A percentile compares a stretch with the other conserved stretches of the same genome.
These are phyloP conservation scores for Heliconius himera DNA, from an alignment of 1,140 invertebrate genomes.

Conservation along the genomic window DNA sequence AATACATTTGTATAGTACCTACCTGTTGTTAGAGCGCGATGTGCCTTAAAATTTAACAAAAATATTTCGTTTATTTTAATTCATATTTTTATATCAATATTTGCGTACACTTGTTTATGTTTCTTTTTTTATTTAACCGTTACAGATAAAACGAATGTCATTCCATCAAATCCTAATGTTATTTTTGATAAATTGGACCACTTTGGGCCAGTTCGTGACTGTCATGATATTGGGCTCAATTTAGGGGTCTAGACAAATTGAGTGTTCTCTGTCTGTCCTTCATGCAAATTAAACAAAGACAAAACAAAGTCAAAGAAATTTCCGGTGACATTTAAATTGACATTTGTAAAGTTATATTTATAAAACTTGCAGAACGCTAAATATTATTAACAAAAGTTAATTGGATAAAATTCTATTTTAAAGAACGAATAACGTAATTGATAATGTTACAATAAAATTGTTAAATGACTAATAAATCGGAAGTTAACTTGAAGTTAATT, in stretches of 20 bases:
- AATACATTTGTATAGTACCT: background rate
- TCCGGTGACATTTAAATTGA: conserved; percentile 54
- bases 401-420: background rate
- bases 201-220: conserved; percentile 66
- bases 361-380: background rate
- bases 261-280: conserved; percentile 3
- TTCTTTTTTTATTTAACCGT: conserved; percentile 11
- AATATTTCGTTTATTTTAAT: background rate
- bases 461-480: conserved; percentile 24
- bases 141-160: conserved; percentile 50
- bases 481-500: conserved; percentile 43
- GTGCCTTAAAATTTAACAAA: too few species aligned
- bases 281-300: conserved; percentile 45
- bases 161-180: conserved; percentile 46
- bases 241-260: conserved; percentile 20
- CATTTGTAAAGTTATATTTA: conserved; percentile 18
- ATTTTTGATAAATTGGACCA: conserved; percentile 5
- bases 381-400: background rate
- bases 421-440: background rate
- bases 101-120: background rate
- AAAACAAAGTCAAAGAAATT: conserved; percentile 54
- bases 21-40: too few species aligned
- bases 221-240: conserved; percentile 60
- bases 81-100: background rate
- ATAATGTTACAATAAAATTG: background rate